Percentiles rank a stretch among this genome's conserved stretches.
phyloP scores from a whole-genome alignment of 2,888 invertebrate genomes.

The Plagiodera versicolora region DNA sequence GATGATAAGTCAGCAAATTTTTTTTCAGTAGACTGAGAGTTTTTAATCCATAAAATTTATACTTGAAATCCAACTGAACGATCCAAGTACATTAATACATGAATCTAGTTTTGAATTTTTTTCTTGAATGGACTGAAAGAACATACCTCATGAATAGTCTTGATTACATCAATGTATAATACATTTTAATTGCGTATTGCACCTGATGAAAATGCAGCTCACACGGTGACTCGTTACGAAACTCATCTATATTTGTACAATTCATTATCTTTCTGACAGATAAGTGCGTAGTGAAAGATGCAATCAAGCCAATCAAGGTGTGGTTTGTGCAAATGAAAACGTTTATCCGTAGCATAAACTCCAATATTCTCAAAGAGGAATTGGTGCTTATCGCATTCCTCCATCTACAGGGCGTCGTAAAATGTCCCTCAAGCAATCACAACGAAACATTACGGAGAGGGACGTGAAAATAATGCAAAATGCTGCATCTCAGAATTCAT shows the following conservation, averaged over 20 bases:
- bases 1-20: too few relatives aligned
- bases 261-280: slow-evolving; percentile 2
- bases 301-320: neutral
- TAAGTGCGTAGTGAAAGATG: neutral
- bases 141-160: neutral
- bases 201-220: slow-evolving; percentile 5
- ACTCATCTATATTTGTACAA: slow-evolving; percentile 10
- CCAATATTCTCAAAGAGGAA: neutral
- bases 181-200: neutral
- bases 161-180: slow-evolving; percentile 4
- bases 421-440: too few relatives aligned
- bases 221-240: neutral
- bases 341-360: neutral
- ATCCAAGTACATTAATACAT: neutral
- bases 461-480: too few relatives aligned
- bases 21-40: too few relatives aligned
- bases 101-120: neutral
- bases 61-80: too few relatives aligned
- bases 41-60: too few relatives aligned
- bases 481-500: too few relatives aligned
- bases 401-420: too few relatives aligned
- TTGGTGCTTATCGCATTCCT: too few relatives aligned
- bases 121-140: neutral
- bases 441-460: too few relatives aligned
- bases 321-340: neutral